Evolutionary conservation across 1,140 invertebrate species (phyloP).

Genomic region (Antheraea mylitta): DNA sequence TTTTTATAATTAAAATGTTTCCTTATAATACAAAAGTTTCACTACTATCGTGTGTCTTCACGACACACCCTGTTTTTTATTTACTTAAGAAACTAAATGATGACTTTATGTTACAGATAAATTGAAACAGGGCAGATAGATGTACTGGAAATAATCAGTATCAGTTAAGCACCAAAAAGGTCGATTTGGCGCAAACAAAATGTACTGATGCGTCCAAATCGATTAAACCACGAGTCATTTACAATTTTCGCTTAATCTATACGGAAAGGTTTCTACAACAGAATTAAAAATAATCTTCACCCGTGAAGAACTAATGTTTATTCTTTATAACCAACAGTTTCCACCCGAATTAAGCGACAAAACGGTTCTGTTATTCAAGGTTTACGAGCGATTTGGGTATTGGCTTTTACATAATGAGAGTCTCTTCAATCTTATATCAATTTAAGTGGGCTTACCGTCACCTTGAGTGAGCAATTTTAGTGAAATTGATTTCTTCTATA

Average conservation of each 20-base stretch:
- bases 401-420: background rate
- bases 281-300: background rate
- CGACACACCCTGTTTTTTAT: background rate
- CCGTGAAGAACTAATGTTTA: constrained; percentile 8
- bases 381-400: background rate
- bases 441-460: background rate
- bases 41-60: no score
- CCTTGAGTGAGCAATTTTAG: background rate
- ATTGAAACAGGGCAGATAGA: background rate
- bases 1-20: no score
- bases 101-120: background rate
- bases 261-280: background rate
- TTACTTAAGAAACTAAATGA: background rate
- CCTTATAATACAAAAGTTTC: no score
- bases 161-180: background rate
- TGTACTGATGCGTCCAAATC: constrained; percentile 9
- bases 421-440: background rate
- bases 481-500: background rate
- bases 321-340: background rate
- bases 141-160: background rate
- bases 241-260: constrained; percentile 3
- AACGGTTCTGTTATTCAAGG: background rate
- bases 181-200: constrained; percentile 10
- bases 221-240: constrained; percentile 8
- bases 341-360: background rate